Evolutionary conservation across 2,797 vertebrate species (phyloP).

Genomic region (Eulemur mongoz): DNA sequence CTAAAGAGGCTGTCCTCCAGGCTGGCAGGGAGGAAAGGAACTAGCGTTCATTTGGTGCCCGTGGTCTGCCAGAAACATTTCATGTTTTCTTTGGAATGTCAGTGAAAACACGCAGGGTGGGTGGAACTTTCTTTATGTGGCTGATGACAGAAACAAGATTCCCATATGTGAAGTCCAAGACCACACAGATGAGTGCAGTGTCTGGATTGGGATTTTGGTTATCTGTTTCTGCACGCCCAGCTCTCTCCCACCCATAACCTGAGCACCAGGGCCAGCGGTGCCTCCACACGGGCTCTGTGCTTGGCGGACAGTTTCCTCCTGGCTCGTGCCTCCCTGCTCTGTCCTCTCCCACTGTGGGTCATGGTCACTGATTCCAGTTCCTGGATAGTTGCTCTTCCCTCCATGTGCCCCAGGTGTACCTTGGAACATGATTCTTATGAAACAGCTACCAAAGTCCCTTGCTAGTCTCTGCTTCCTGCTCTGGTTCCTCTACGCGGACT

Average conservation of each 20-base stretch:
- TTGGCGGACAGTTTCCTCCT: accelerated
- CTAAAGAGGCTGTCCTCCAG: not conserved
- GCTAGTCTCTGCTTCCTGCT: not conserved
- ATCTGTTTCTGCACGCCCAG: accelerated
- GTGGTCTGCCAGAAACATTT: not conserved
- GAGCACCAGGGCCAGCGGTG: accelerated
- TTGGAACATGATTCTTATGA: not conserved
- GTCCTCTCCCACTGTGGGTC: not conserved
- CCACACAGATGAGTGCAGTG: no score
- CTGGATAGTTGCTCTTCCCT: not conserved
- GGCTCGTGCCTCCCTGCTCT: not conserved
- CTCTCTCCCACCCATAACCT: not conserved
- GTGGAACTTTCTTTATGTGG: not conserved
- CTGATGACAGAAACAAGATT: not conserved
- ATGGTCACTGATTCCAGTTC: not conserved
- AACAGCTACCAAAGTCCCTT: not conserved
- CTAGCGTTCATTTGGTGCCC: not conserved
- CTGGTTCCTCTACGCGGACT: accelerated
- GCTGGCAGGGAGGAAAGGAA: not conserved
- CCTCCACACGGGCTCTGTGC: not conserved
- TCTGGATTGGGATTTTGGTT: accelerated
- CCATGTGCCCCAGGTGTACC: not conserved
- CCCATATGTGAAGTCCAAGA: not conserved
- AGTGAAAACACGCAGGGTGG: not conserved
- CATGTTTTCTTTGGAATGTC: not conserved